Percentiles rank a stretch among this genome's conserved stretches.
phyloP scores from a whole-genome alignment of 2,888 invertebrate species.

The Pyralis farinalis region DNA sequence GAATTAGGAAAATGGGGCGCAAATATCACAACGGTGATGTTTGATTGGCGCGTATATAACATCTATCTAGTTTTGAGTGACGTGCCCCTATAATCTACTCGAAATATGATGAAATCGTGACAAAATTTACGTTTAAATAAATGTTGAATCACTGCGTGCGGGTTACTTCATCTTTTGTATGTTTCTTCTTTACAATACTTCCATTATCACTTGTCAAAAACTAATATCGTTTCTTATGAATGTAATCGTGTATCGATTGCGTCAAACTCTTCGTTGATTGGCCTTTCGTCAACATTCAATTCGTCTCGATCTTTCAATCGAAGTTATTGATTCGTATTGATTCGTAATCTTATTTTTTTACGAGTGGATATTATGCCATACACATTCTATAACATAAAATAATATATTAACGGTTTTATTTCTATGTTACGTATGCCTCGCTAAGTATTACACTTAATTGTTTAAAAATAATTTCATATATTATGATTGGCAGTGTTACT shows the following conservation, averaged over 20 bases:
- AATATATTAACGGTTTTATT: too few species aligned
- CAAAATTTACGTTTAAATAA: conserved; percentile 20
- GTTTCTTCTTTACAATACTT: conserved; percentile 17
- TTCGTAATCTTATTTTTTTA: conserved; percentile 5
- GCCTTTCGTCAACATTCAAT: conserved; percentile 2
- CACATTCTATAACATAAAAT: too few species aligned
- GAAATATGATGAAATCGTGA: conserved; percentile 25
- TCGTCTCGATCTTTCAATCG: conserved; percentile 1
- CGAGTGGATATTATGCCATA: background rate
- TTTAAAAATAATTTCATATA: too few species aligned
- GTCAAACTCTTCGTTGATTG: conserved; percentile 6
- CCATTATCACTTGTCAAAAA: conserved; percentile 15
- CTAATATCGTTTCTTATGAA: conserved; percentile 13
- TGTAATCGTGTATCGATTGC: conserved; percentile 12
- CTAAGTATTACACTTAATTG: too few species aligned
- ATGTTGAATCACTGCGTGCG: conserved; percentile 18
- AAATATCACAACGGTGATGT: conserved; percentile 8
- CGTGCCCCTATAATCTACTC: conserved; percentile 26
- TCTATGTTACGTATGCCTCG: too few species aligned
- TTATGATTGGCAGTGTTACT: too few species aligned
- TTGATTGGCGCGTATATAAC: conserved; percentile 24
- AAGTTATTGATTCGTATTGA: background rate
- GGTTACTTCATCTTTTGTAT: conserved; percentile 21
- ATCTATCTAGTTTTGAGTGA: conserved; percentile 15
- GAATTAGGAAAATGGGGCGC: background rate